Percentiles rank a stretch among this genome's conserved stretches.
These are phyloP conservation scores for Drosophila dunni DNA, from an alignment of 1,140 invertebrate genomes.

Conservation along the genomic window DNA sequence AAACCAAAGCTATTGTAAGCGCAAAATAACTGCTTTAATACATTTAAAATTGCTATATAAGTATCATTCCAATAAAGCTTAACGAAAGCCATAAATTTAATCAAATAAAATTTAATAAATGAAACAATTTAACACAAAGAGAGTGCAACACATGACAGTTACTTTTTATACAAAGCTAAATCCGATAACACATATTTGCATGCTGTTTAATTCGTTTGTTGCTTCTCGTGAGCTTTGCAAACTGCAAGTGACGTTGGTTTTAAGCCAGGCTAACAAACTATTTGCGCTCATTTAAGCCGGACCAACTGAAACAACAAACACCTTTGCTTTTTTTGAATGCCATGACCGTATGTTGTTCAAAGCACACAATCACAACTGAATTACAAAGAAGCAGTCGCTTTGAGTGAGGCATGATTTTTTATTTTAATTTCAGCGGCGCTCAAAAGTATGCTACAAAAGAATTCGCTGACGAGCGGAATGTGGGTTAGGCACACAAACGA, in stretches of 20 bases:
- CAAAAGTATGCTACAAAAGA: conserved; percentile 57
- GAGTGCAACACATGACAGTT: too few relatives aligned
- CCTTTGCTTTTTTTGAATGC: background rate
- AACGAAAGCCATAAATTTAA: too few relatives aligned
- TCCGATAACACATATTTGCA: too few relatives aligned
- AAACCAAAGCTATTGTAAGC: too few relatives aligned
- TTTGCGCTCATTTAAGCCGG: conserved; percentile 1
- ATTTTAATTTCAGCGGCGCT: conserved; percentile 18
- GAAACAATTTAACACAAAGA: too few relatives aligned
- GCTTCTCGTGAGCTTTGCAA: background rate
- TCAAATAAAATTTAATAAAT: too few relatives aligned
- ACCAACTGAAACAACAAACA: background rate
- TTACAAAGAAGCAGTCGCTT: conserved; percentile 19
- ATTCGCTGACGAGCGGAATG: conserved; percentile 22
- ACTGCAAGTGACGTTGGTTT: background rate
- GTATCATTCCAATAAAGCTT: too few relatives aligned
- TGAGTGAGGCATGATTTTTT: background rate
- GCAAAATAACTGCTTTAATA: too few relatives aligned
- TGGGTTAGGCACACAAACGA: conserved; percentile 59
- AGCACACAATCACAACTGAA: conserved; percentile 22
- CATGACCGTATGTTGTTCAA: background rate
- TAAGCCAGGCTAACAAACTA: background rate
- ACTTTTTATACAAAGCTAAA: too few relatives aligned
- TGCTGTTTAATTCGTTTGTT: background rate
- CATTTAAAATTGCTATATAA: too few relatives aligned